Evolutionary conservation across 1,140 invertebrate species (phyloP), one percentile per base, ranked within the genome.

Genomic region (Drosophila serrata): DNA sequence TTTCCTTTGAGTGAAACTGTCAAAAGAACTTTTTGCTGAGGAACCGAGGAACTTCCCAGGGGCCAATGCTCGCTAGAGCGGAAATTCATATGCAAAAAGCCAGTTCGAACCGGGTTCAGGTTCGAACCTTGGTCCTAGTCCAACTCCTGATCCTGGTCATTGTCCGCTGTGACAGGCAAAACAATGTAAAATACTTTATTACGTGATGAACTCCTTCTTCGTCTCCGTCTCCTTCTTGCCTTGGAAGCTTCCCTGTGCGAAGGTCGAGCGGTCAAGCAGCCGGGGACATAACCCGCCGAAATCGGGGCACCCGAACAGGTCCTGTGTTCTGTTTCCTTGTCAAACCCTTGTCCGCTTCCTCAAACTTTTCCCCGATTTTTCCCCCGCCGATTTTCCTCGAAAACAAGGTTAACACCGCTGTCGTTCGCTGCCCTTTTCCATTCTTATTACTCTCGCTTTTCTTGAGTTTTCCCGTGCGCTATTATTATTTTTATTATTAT

Each of bases 171-270:
- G 70, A 56, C 58, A 58, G 46, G 12, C 46, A 62, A 39, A 19
- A 77, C 75, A 77, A 77, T 49, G 75, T 69, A 68, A 77, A 77
- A 77, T 68, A 77, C 63, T 68, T 76, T 59, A 76, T 77, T 77
- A 77, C 56, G 69, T 72, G 67, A 72, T 72, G 51, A 55, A 37
- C 51, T 55, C 51, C 51, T 27, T 46, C 9, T 46, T 6, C 6
- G 31, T n/a, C n/a, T n/a, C n/a, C n/a, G n/a, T n/a, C n/a, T n/a
- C n/a, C n/a, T n/a, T n/a, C n/a, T n/a, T n/a, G n/a, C n/a, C n/a
- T n/a, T 9, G 27, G 29, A 53, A 61, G 46, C 19, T 24, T 8
- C 15, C 19, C n/a, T 31, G 27, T 19, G 15, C 22, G 3, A 19
- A 33, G 65, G 65, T 72, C 65, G 35, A 40, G 65, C 68, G 69